phyloP scores from a whole-genome alignment of 2,888 invertebrate species.

The Octonoba sinensis region DNA sequence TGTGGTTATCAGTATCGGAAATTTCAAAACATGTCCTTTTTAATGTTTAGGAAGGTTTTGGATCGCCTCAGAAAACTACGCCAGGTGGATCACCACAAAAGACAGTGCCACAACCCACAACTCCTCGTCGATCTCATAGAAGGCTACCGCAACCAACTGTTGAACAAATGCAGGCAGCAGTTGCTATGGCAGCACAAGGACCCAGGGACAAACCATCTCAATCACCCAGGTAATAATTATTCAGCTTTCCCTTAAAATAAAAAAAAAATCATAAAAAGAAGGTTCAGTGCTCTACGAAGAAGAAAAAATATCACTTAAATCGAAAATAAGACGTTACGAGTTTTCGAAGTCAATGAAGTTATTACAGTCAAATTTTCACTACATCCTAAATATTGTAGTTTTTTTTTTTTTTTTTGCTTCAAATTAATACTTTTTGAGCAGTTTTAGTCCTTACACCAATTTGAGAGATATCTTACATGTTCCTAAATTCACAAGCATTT shows the following conservation, averaged over 20 bases:
- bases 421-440: too few species aligned
- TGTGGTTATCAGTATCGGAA: too few species aligned
- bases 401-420: too few species aligned
- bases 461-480: too few species aligned
- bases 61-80: slow-evolving; percentile 41
- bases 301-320: background rate
- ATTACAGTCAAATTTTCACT: too few species aligned
- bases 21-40: background rate
- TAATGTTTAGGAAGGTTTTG: slow-evolving; percentile 42
- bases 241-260: background rate
- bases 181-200: slow-evolving; percentile 64
- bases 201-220: slow-evolving; percentile 43
- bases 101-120: slow-evolving; percentile 40
- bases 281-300: background rate
- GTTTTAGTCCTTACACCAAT: too few species aligned
- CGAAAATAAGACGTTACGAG: background rate
- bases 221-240: slow-evolving; percentile 28
- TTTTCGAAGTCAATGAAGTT: background rate
- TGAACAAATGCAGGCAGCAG: slow-evolving; percentile 66
- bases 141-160: slow-evolving; percentile 66
- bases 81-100: slow-evolving; percentile 33
- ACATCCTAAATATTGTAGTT: too few species aligned
- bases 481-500: too few species aligned
- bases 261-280: background rate
- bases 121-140: slow-evolving; percentile 57